phyloP scores from a whole-genome alignment of 2,888 invertebrate genomes.

The Dysmachus trigonus region DNA sequence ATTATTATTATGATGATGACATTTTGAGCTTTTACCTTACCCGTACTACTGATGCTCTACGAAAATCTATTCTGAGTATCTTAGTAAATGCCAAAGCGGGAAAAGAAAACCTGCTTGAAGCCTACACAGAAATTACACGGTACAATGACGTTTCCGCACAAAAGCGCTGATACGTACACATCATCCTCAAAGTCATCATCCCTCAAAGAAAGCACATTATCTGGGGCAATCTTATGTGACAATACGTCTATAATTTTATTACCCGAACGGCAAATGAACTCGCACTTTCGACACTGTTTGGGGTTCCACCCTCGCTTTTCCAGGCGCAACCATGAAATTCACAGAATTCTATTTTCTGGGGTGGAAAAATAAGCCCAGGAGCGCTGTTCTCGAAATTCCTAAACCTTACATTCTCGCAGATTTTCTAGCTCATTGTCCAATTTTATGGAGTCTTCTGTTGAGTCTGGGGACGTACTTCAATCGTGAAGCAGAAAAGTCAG shows the following conservation, averaged over 20 bases:
- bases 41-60: no score
- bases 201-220: neutral
- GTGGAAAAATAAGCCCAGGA: neutral
- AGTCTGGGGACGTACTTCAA: neutral
- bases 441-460: neutral
- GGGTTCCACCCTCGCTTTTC: neutral
- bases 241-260: neutral
- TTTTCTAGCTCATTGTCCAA: neutral
- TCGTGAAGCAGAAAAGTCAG: neutral
- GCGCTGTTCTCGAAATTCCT: neutral
- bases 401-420: neutral
- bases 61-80: no score
- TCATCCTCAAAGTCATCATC: neutral
- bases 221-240: neutral
- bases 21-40: no score
- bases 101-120: neutral
- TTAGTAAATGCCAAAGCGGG: neutral
- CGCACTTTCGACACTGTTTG: neutral
- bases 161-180: neutral
- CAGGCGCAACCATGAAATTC: neutral
- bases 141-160: neutral
- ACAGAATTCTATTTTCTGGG: neutral
- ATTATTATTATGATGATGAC: no score
- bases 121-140: neutral
- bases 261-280: neutral